Base-by-base conservation (phyloP, 2,113 vertebrate species). In the Galbula dea region DNA sequence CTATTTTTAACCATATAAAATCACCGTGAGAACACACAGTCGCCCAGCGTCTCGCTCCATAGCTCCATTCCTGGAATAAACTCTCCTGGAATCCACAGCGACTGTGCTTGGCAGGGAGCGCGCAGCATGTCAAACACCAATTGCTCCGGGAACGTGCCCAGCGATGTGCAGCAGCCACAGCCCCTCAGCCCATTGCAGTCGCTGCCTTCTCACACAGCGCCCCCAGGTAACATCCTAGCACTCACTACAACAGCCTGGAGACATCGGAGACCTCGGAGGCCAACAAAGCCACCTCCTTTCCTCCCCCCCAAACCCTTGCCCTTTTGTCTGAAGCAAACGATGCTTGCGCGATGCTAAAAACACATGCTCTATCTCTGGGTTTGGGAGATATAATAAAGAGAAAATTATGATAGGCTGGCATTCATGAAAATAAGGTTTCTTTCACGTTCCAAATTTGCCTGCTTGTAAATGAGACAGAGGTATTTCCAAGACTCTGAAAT, bases 21-120 rank as follows among this genome's bases (percentile, higher is more conserved):
- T 55, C 12, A 16, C 67, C 23, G 57, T 9, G 84, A 89, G 63
- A 66, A 83, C 2, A 9, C 66, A 83, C 49, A 26, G 8, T 51
- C 84, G 36, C 37, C 37, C 2, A 66, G 65, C 5, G 7, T 17
- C 66, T 91, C 21, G 2, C 65, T 61, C 18, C 43, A 58, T 6
- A 73, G 63, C 89, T 51, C 68, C 83, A 41, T 65, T 86, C 72
- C 83, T 77, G 83, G 91, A 51, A 67, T 23, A 83, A 91, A 49
- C 74, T 29, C 58, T 12, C 6, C 65, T 36, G 93, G 85, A 91
- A 91, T 37, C 45, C 81, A 12, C 15, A 83, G 81, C 58, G 39
- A 57, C 83, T 6, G 62, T 9, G 27, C 36, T 32, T 89, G 82
- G 94, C 93, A 93, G 62, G 85, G 57, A 90, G 83, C 75, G 54